Evolutionary conservation across 2,797 vertebrate species (phyloP).

Genomic region (Hypotaenidia okinawae): DNA sequence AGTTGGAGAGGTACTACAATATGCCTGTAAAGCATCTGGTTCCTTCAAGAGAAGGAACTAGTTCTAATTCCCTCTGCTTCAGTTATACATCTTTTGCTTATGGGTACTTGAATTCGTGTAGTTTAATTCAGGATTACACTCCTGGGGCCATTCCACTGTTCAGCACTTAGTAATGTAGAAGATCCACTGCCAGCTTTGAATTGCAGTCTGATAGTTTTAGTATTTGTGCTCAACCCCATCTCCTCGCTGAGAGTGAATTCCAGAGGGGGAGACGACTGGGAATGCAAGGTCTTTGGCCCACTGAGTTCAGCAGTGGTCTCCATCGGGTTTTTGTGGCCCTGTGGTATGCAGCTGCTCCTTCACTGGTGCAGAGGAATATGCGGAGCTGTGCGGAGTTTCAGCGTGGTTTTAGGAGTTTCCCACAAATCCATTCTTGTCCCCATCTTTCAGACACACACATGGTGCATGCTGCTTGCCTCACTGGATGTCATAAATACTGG

Average conservation of each 20-base stretch:
- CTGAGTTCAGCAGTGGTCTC: background rate
- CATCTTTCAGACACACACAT: background rate
- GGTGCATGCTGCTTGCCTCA: conserved; percentile 14
- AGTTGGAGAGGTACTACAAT: conserved; percentile 33
- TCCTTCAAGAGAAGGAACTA: conserved; percentile 52
- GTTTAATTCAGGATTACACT: conserved; percentile 73
- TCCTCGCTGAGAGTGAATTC: background rate
- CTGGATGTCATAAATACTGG: conserved; percentile 58
- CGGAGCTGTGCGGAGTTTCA: background rate
- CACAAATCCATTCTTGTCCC: background rate
- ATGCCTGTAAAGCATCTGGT: conserved; percentile 64
- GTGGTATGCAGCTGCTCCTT: background rate
- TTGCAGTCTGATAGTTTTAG: conserved; percentile 59
- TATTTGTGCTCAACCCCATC: conserved; percentile 55
- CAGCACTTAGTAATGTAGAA: conserved; percentile 61
- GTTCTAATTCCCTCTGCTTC: conserved; percentile 69
- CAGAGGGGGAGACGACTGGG: background rate
- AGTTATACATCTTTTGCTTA: conserved; percentile 73
- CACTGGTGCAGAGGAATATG: background rate
- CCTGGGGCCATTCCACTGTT: conserved; percentile 64
- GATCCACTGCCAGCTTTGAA: conserved; percentile 68
- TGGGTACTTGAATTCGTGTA: conserved; percentile 70
- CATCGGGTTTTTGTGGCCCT: background rate
- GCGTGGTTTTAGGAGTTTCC: background rate
- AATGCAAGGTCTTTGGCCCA: background rate